Percentiles rank a stretch among this genome's conserved stretches.
phyloP scores from a whole-genome alignment of 2,797 vertebrate species.

The Propithecus deckenii region DNA sequence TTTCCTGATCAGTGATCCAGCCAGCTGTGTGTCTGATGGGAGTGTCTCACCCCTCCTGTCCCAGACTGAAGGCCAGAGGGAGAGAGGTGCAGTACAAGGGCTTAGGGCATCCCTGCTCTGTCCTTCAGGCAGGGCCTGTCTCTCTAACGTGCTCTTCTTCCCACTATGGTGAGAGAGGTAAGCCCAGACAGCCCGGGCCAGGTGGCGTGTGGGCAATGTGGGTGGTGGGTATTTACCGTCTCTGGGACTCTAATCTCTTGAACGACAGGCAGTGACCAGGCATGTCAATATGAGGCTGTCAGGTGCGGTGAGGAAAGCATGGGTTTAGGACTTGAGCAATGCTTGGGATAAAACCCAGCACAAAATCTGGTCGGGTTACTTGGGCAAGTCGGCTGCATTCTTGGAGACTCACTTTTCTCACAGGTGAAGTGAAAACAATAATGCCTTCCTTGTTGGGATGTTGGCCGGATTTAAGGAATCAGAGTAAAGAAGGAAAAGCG shows the following conservation, averaged over 20 bases:
- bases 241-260: background rate
- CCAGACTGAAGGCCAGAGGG: background rate
- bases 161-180: background rate
- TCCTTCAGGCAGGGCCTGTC: background rate
- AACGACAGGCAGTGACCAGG: background rate
- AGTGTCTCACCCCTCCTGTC: background rate
- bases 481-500: background rate
- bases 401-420: background rate
- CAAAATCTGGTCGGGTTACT: background rate
- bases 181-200: background rate
- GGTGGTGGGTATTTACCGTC: background rate
- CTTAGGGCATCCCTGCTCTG: background rate
- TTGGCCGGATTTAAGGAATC: slow-evolving; percentile 14
- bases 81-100: too few species aligned
- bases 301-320: background rate
- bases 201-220: background rate
- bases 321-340: background rate
- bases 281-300: background rate
- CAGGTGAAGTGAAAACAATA: background rate
- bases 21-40: background rate
- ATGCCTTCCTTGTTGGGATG: background rate
- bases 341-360: slow-evolving; percentile 1
- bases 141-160: background rate
- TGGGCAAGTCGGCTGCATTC: background rate
- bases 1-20: background rate